Conservation (phyloP, 2,888 invertebrate species). For the Pelosia muscerda region DNA sequence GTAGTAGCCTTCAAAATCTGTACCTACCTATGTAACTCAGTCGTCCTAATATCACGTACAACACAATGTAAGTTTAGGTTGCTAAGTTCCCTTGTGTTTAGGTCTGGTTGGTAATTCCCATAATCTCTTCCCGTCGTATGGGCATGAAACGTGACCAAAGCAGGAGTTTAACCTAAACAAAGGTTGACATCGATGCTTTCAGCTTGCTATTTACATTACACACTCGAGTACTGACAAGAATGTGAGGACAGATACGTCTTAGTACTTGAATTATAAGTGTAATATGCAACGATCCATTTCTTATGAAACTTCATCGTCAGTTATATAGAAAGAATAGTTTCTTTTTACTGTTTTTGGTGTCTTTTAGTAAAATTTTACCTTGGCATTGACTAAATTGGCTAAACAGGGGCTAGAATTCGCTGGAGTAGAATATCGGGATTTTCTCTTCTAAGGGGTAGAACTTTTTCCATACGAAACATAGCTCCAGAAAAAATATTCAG, state of each 20-base stretch:
- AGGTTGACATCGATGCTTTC: conserved; percentile 31
- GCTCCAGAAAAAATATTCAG: background rate
- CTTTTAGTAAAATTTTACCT: background rate
- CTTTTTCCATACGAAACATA: too few species aligned
- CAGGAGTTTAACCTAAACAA: conserved; percentile 46
- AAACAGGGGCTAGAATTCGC: background rate
- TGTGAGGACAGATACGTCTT: background rate
- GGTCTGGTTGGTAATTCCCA: background rate
- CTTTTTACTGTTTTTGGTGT: background rate
- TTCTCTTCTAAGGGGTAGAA: background rate
- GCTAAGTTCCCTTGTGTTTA: background rate
- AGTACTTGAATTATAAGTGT: background rate
- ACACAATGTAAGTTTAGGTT: background rate
- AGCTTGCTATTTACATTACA: conserved; percentile 41
- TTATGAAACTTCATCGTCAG: background rate
- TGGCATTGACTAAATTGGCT: background rate
- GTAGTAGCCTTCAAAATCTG: background rate
- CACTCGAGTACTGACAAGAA: conserved; percentile 28
- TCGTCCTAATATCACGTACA: background rate
- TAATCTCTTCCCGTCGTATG: background rate
- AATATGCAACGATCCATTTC: background rate
- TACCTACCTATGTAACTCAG: background rate
- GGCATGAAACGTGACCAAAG: conserved; percentile 45
- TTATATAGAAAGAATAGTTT: background rate
- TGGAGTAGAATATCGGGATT: background rate